Percentiles rank a stretch among this genome's conserved stretches.
Evolutionary conservation across 2,797 vertebrate genomes (phyloP).

Genomic region (Urosaurus nigricauda): DNA sequence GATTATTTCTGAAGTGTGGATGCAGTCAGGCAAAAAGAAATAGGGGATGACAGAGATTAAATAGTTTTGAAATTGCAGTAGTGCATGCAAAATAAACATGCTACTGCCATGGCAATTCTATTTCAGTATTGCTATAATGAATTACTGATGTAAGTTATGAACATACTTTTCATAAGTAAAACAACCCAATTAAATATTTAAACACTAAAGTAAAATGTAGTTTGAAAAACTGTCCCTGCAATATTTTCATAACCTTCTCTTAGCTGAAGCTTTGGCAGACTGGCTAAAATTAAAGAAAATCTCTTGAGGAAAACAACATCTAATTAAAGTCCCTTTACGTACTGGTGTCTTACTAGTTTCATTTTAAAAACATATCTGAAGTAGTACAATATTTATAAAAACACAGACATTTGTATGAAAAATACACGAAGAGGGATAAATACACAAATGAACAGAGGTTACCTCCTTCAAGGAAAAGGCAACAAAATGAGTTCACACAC

Average conservation of each 20-base stretch:
- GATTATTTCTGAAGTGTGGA: too few species aligned
- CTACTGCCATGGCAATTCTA: neutral
- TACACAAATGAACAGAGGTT: too few species aligned
- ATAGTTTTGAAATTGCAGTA: neutral
- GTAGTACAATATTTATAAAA: neutral
- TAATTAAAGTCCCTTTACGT: neutral
- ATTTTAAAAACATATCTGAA: neutral
- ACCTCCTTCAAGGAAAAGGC: neutral
- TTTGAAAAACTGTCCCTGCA: constrained; percentile 8
- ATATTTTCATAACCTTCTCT: constrained; percentile 24
- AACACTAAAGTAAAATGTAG: constrained; percentile 12
- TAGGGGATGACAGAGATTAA: neutral
- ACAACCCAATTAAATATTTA: constrained; percentile 5
- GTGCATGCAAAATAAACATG: constrained; percentile 14
- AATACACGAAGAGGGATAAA: neutral
- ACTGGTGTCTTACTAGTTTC: neutral
- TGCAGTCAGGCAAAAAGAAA: neutral
- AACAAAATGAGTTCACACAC: neutral
- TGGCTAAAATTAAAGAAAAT: constrained; percentile 12
- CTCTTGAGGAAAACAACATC: neutral
- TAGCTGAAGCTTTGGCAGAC: constrained; percentile 7
- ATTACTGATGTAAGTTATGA: constrained; percentile 11
- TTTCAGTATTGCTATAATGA: neutral
- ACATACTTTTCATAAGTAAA: neutral
- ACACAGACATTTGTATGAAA: neutral